Conservation (phyloP, 1,140 invertebrate species). For the Polyergus mexicanus region DNA sequence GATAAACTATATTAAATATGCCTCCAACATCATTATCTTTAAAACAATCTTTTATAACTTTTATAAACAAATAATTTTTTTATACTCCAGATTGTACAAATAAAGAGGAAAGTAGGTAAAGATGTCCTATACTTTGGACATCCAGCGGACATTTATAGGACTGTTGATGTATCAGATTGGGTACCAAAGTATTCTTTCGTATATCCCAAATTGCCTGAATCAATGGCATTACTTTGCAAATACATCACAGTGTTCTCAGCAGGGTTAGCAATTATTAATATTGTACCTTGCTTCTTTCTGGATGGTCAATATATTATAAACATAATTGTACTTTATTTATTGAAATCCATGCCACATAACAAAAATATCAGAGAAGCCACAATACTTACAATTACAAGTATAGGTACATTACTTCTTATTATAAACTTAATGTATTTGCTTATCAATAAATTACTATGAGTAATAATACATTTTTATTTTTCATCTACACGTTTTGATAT, state of each 20-base stretch:
- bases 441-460: conserved; percentile 78
- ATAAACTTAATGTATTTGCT: conserved; percentile 83
- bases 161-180: conserved; percentile 92
- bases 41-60: conserved; percentile 20
- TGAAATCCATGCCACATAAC: conserved; percentile 85
- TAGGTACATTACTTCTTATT: conserved; percentile 86
- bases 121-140: conserved; percentile 92
- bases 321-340: conserved; percentile 87
- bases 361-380: conserved; percentile 86
- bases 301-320: conserved; percentile 96
- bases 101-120: conserved; percentile 89
- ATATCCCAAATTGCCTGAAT: conserved; percentile 91
- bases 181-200: conserved; percentile 91
- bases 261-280: conserved; percentile 96
- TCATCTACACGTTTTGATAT: conserved; percentile 46
- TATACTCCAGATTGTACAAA: conserved; percentile 87
- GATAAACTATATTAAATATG: not conserved
- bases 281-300: conserved; percentile 96
- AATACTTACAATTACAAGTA: conserved; percentile 86
- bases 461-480: conserved; percentile 61
- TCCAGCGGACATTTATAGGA: conserved; percentile 91
- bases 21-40: conserved; percentile 14
- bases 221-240: conserved; percentile 89
- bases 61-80: conserved; percentile 25
- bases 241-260: conserved; percentile 96